Conservation (phyloP, 2,113 vertebrate species). For the Monarcha castaneiventris region DNA sequence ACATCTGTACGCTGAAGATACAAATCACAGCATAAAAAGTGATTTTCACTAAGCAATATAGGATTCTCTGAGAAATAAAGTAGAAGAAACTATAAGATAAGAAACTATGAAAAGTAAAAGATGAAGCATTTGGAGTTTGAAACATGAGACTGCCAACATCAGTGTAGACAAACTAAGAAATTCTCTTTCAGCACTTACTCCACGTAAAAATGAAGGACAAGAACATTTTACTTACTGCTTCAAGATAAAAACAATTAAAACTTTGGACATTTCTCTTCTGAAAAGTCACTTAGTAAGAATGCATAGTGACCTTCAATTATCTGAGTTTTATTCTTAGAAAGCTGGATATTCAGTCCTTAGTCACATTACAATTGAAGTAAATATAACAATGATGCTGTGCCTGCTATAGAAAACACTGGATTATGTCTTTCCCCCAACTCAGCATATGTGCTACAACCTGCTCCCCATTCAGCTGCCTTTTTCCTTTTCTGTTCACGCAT, state of each 20-base stretch:
- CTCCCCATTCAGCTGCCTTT: not conserved
- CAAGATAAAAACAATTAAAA: not conserved
- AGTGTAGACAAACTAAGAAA: not conserved
- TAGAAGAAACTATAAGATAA: not conserved
- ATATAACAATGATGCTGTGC: not conserved
- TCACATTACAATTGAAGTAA: not conserved
- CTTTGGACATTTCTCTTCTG: not conserved
- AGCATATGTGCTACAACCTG: not conserved
- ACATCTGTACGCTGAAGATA: not conserved
- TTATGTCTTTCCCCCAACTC: not conserved
- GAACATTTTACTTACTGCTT: not conserved
- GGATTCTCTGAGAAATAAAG: not conserved
- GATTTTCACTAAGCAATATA: not conserved
- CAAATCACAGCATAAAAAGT: not conserved
- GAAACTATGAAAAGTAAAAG: not conserved
- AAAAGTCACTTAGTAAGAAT: not conserved
- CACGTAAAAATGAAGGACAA: not conserved
- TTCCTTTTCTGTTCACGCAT: not conserved
- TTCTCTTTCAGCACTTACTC: not conserved
- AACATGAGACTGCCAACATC: not conserved
- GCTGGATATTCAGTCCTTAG: not conserved
- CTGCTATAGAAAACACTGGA: not conserved
- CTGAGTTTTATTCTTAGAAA: not conserved
- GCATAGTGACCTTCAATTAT: not conserved
- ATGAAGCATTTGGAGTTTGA: not conserved